Base-by-base conservation (phyloP, 2,888 invertebrate genomes). In the Trachelus stipa region DNA sequence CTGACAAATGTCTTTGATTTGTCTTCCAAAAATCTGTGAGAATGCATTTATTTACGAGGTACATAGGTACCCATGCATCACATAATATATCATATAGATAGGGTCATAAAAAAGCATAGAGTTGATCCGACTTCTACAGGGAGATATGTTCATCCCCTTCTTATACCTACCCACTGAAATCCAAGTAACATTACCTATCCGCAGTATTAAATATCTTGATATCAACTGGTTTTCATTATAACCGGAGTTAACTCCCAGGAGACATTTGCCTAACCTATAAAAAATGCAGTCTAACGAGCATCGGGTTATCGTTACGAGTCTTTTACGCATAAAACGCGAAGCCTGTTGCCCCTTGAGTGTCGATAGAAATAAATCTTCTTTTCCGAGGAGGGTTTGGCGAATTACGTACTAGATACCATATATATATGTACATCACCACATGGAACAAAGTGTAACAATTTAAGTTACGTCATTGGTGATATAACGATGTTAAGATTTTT, bases 261-360 rank as follows among this genome's bases (percentile, higher is more conserved):
- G 56, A 56, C 15, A 56, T 56, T 56, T 56, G 1, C 56, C 23
- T 23, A 56, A 56, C 56, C 56, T 23, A 56, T 56, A 56, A 69
- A 80, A 77, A 75, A 77, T 75, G 75, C 30, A 31, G 69, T 56
- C 56, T 56, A 56, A 84, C 80, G 84, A 84, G 84, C 80, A 37
- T 84, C 81, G 77, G 79, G 80, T 82, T 80, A 80, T 82, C 37
- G 74, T 77, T 78, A 77, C 75, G 56, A 34, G 23, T 23, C 33
- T 56, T 56, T 9, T 56, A 56, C 23, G 56, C 23, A 56, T 56
- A 56, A 56, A 56, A 56, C 23, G 23, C 23, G 23, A 23, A 56
- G 56, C 6, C 23, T 23, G 15, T 23, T 40, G 23, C 56, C 56
- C 23, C 56, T 23, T 56, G 23, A 56, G 23, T 23, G 9, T 56